Percentiles rank a stretch among this genome's conserved stretches.
Evolutionary conservation across 1,140 invertebrate genomes (phyloP).

Genomic region (Macrocentrus cingulum): DNA sequence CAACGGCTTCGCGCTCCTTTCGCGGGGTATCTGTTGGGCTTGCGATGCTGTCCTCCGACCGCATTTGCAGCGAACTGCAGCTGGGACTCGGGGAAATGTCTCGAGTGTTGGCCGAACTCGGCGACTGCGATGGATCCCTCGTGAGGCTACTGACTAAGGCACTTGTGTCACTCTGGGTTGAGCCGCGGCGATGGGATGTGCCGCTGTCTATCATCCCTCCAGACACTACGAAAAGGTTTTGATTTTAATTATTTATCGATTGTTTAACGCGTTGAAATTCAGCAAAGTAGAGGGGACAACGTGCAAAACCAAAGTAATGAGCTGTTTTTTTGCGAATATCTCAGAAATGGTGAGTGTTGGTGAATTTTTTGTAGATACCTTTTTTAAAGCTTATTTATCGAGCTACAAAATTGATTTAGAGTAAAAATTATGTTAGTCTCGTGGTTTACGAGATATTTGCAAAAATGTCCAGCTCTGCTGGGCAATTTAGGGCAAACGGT

Average conservation of each 20-base stretch:
- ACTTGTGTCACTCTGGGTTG: slow-evolving; percentile 68
- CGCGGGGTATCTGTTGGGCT: slow-evolving; percentile 60
- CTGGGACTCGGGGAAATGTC: slow-evolving; percentile 67
- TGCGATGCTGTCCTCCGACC: slow-evolving; percentile 56
- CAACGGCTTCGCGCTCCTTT: slow-evolving; percentile 40
- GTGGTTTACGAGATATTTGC: no score
- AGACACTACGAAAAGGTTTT: slow-evolving; percentile 45
- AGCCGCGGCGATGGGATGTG: slow-evolving; percentile 59
- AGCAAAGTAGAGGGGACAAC: no score
- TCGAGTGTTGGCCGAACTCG: slow-evolving; percentile 59
- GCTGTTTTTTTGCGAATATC: no score
- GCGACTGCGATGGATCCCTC: slow-evolving; percentile 63
- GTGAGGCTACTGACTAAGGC: slow-evolving; percentile 67
- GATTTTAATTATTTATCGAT: background rate
- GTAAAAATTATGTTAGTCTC: no score
- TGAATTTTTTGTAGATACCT: no score
- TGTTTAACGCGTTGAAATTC: background rate
- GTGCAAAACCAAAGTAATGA: no score
- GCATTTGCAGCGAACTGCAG: slow-evolving; percentile 62
- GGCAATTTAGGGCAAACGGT: no score
- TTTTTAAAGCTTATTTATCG: no score
- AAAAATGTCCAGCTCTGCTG: no score
- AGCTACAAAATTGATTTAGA: no score
- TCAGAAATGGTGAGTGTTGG: no score
- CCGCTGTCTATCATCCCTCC: slow-evolving; percentile 53